Percentiles rank a stretch among this genome's conserved stretches.
Evolutionary conservation across 2,113 vertebrate species (phyloP).

Genomic region (Carassius gibelio): DNA sequence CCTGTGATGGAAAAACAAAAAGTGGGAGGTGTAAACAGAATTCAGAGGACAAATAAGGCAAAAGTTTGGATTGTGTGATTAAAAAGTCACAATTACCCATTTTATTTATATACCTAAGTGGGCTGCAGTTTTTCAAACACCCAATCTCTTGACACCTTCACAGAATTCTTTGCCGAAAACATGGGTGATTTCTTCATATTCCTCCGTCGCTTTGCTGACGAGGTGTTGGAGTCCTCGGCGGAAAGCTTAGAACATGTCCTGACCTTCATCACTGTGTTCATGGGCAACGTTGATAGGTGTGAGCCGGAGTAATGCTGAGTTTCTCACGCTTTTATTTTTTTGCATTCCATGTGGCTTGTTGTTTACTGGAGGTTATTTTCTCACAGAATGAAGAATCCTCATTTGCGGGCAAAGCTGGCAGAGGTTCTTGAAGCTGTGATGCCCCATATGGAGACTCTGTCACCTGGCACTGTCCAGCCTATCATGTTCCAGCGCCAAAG

Average conservation of each 20-base stretch:
- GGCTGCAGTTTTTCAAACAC: not conserved
- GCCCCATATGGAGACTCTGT: conserved; percentile 89
- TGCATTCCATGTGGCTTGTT: not conserved
- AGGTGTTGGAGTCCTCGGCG: conserved; percentile 88
- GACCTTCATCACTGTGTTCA: conserved; percentile 93
- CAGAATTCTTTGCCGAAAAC: conserved; percentile 98
- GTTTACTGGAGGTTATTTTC: conserved; percentile 2
- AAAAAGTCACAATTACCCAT: not conserved
- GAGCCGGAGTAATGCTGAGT: conserved; percentile 1
- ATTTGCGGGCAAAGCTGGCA: conserved; percentile 93
- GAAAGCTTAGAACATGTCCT: conserved; percentile 91
- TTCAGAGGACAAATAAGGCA: too few species aligned
- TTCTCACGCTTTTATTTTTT: not conserved
- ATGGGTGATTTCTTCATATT: conserved; percentile 97
- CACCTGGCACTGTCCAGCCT: conserved; percentile 78
- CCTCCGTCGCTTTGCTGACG: conserved; percentile 92
- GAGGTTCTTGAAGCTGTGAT: conserved; percentile 97
- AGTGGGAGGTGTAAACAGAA: too few species aligned
- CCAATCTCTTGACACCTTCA: conserved; percentile 29
- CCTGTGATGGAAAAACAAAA: not conserved
- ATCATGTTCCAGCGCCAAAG: conserved; percentile 90
- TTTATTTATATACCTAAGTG: not conserved
- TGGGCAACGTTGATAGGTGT: conserved; percentile 93
- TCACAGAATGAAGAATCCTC: conserved; percentile 95
- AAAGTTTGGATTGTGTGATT: not conserved